A percentile compares a stretch with the other conserved stretches of the same genome.
Conservation (phyloP, 30 jellyfish, hydroid and myxozoan species). For the Aurelia coerulea region DNA sequence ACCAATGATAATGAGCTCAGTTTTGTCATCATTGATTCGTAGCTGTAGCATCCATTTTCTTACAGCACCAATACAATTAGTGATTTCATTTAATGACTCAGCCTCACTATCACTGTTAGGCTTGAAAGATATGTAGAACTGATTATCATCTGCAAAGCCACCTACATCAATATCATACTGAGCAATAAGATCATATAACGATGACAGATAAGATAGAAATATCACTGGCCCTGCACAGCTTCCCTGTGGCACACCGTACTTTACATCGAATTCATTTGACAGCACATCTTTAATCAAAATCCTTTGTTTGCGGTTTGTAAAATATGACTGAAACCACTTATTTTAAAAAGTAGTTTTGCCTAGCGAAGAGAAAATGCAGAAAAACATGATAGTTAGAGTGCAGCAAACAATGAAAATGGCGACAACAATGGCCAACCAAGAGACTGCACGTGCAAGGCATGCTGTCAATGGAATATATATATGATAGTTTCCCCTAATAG, state of each 20-base stretch:
- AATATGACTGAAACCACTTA: slow-evolving; percentile 59
- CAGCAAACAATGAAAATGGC: too few species aligned
- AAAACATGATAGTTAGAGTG: too few species aligned
- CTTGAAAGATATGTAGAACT: too few species aligned
- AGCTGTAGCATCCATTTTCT: slow-evolving; percentile 16
- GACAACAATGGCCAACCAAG: too few species aligned
- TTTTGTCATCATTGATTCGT: too few species aligned
- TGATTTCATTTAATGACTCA: not conserved
- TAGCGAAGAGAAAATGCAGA: too few species aligned
- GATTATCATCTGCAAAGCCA: too few species aligned
- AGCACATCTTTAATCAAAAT: not conserved
- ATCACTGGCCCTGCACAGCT: slow-evolving; percentile 33
- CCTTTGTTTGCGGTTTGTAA: slow-evolving; percentile 27
- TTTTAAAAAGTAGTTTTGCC: slow-evolving; percentile 30
- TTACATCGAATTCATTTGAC: not conserved
- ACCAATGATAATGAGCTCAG: too few species aligned
- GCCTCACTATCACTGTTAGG: not conserved
- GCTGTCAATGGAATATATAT: too few species aligned
- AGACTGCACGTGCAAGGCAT: too few species aligned
- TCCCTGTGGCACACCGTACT: too few species aligned
- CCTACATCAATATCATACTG: not conserved
- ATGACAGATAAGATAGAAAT: slow-evolving; percentile 10
- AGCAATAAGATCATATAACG: slow-evolving; percentile 26
- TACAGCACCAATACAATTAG: slow-evolving; percentile 22
- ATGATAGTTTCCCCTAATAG: too few species aligned